Conservation (phyloP, 2,888 invertebrate species). For the Tachina fera region DNA sequence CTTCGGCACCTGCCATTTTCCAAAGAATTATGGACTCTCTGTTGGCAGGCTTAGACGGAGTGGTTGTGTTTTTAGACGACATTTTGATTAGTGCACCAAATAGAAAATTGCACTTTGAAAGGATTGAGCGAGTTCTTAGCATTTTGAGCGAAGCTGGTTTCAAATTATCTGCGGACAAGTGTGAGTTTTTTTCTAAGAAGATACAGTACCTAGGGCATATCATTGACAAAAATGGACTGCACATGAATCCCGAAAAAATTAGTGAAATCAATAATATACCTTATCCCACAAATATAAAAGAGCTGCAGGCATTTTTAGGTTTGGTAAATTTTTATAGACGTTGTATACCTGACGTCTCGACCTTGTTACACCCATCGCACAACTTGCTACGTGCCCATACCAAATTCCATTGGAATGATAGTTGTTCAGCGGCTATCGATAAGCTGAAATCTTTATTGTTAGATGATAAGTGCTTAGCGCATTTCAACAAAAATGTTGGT, state of each 20-base stretch:
- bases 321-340: background rate
- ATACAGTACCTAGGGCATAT: slow-evolving; percentile 19
- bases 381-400: background rate
- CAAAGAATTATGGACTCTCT: slow-evolving; percentile 71
- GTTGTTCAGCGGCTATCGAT: background rate
- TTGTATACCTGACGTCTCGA: background rate
- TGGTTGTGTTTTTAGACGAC: background rate
- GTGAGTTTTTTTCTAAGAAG: slow-evolving; percentile 18
- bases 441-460: background rate
- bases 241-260: background rate
- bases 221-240: slow-evolving; percentile 27
- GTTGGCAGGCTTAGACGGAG: background rate
- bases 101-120: background rate
- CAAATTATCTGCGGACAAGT: background rate
- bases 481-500: background rate
- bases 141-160: background rate
- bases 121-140: background rate
- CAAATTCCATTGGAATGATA: background rate
- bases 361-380: background rate
- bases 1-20: slow-evolving; percentile 79
- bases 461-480: background rate
- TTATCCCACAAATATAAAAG: background rate
- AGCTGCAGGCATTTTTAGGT: background rate
- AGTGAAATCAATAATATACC: background rate
- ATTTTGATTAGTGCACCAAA: background rate